Conservation (phyloP, 1,140 invertebrate genomes). For the Trinorchestia longiramus region DNA sequence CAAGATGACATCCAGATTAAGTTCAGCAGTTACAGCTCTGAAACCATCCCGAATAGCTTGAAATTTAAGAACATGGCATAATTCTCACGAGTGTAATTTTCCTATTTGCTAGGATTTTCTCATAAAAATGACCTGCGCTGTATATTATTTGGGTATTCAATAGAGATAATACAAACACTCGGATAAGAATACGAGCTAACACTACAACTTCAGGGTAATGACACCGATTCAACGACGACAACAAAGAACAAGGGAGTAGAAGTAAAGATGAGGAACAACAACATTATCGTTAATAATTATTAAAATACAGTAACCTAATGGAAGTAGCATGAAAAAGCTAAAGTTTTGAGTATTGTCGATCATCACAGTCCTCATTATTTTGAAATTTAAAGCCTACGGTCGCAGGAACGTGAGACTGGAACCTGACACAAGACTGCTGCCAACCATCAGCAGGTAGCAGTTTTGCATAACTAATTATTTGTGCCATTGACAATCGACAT, state of each 20-base stretch:
- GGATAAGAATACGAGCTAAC: background rate
- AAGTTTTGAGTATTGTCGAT: slow-evolving; percentile 1
- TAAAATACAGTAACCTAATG: background rate
- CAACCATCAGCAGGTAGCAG: background rate
- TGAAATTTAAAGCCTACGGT: background rate
- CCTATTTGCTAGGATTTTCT: background rate
- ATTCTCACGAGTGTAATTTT: background rate
- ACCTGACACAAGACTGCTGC: background rate
- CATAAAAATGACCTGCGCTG: background rate
- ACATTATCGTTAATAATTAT: background rate
- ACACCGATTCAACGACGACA: background rate
- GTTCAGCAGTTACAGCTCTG: background rate
- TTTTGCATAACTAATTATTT: background rate
- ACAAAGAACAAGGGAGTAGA: background rate
- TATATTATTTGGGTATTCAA: background rate
- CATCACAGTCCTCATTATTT: background rate
- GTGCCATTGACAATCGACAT: background rate
- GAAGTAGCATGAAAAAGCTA: background rate
- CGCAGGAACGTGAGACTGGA: background rate
- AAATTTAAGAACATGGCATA: background rate
- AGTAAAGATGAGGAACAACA: background rate
- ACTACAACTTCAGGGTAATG: background rate
- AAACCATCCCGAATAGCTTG: background rate
- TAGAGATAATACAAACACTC: background rate
- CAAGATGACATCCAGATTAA: background rate